Percentiles rank a stretch among this genome's conserved stretches.
These are phyloP conservation scores for Hemichromis elongatus DNA, from an alignment of 2,113 vertebrate genomes.

Conservation along the genomic window DNA sequence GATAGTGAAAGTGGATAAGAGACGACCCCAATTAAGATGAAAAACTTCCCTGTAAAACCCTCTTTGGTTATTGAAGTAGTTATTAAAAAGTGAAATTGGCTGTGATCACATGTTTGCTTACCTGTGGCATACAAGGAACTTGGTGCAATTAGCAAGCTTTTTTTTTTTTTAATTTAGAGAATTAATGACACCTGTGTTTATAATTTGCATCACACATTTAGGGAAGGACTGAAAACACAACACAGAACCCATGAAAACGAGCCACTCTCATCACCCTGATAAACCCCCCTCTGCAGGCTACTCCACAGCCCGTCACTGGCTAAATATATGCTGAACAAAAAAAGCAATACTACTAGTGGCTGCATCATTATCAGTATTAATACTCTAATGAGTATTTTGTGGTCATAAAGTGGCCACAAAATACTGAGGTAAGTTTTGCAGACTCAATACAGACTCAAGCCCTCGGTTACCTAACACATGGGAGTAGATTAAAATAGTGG, in stretches of 20 bases:
- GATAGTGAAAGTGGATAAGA: constrained; percentile 2
- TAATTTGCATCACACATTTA: not conserved
- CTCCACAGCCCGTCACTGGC: constrained; percentile 34
- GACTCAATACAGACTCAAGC: not conserved
- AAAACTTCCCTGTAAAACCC: not conserved
- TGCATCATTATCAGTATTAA: constrained; percentile 53
- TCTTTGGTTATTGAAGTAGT: not conserved
- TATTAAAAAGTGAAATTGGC: not conserved
- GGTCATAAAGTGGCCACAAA: not conserved
- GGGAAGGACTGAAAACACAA: constrained; percentile 11
- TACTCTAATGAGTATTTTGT: constrained; percentile 14
- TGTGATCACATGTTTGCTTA: not conserved
- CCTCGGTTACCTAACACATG: not conserved
- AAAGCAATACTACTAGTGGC: not conserved
- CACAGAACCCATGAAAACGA: constrained; percentile 27
- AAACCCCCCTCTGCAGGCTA: constrained; percentile 25
- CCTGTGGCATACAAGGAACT: not conserved
- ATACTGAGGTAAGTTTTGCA: not conserved
- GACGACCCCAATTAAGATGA: not conserved
- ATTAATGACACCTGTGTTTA: not conserved
- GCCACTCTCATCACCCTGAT: constrained; percentile 51
- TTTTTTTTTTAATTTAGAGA: not conserved
- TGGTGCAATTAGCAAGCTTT: not conserved
- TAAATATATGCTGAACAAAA: constrained; percentile 9
- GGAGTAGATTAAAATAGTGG: not conserved